A percentile compares a stretch with the other conserved stretches of the same genome.
Evolutionary conservation across 2,113 vertebrate species (phyloP).

Genomic region (Cyprinus carpio): DNA sequence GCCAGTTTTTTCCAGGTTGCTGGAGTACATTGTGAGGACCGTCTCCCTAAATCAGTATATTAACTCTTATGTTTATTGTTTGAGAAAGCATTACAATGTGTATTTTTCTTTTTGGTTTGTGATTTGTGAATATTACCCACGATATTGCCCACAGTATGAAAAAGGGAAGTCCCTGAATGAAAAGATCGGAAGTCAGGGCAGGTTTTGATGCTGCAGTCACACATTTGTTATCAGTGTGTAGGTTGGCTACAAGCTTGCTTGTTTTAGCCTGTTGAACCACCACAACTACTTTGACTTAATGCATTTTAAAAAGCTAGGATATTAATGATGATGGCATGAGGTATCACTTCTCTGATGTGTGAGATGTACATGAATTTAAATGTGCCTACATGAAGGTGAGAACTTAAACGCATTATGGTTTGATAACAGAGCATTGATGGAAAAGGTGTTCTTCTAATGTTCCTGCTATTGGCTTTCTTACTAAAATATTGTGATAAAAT

Average conservation of each 20-base stretch:
- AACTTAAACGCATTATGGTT: constrained; percentile 10
- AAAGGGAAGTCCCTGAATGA: constrained; percentile 1
- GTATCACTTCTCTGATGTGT: constrained; percentile 23
- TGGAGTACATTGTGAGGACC: background rate
- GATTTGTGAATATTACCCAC: constrained; percentile 10
- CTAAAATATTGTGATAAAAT: constrained; percentile 13
- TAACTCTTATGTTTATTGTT: constrained; percentile 18
- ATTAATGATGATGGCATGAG: constrained; percentile 6
- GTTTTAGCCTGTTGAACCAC: background rate
- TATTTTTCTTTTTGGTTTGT: constrained; percentile 18
- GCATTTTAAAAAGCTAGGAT: constrained; percentile 27
- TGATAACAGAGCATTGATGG: constrained; percentile 1
- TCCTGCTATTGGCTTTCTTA: constrained; percentile 29
- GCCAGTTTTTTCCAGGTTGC: constrained; percentile 15
- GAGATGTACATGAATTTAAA: constrained; percentile 31
- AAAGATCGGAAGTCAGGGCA: background rate
- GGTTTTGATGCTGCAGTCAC: background rate
- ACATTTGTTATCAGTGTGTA: background rate
- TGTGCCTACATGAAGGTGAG: constrained; percentile 34
- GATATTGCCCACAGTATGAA: constrained; percentile 15
- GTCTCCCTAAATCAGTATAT: constrained; percentile 10
- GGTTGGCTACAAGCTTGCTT: background rate
- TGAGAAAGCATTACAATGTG: constrained; percentile 16
- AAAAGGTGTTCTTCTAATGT: constrained; percentile 29
- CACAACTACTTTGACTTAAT: constrained; percentile 10